Percentiles rank a stretch among this genome's conserved stretches.
phyloP scores from a whole-genome alignment of 2,113 vertebrate genomes.

The Gnathonemus echidnorhynchus region DNA sequence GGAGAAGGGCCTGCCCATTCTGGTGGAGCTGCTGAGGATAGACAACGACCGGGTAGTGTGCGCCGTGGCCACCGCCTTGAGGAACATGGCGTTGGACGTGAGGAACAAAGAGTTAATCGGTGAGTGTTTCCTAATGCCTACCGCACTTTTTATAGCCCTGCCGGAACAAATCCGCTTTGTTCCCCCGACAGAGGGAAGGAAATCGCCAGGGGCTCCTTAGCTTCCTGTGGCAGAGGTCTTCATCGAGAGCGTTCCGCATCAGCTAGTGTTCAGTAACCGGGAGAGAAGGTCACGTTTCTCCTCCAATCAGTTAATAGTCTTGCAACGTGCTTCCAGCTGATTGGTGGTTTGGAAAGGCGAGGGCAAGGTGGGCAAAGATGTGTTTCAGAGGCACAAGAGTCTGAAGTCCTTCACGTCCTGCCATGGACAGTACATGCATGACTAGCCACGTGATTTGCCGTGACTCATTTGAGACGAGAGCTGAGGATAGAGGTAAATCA shows the following conservation, averaged over 20 bases:
- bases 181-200: neutral
- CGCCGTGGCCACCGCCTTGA: constrained; percentile 91
- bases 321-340: neutral
- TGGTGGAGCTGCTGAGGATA: constrained; percentile 95
- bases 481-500: neutral
- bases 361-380: neutral
- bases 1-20: constrained; percentile 92
- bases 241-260: neutral
- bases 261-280: neutral
- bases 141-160: neutral
- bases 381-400: neutral
- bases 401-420: neutral
- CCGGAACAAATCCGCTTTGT: neutral
- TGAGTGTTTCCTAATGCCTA: constrained; percentile 52
- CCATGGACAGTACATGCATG: neutral
- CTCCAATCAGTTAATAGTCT: neutral
- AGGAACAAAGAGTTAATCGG: constrained; percentile 98
- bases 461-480: neutral
- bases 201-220: neutral
- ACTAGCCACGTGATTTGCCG: neutral
- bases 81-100: constrained; percentile 98
- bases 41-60: constrained; percentile 98
- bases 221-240: neutral
- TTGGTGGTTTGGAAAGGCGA: neutral
- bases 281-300: neutral